Evolutionary conservation across 2,888 invertebrate species (phyloP).

Genomic region (Ferdinandea cuprea): DNA sequence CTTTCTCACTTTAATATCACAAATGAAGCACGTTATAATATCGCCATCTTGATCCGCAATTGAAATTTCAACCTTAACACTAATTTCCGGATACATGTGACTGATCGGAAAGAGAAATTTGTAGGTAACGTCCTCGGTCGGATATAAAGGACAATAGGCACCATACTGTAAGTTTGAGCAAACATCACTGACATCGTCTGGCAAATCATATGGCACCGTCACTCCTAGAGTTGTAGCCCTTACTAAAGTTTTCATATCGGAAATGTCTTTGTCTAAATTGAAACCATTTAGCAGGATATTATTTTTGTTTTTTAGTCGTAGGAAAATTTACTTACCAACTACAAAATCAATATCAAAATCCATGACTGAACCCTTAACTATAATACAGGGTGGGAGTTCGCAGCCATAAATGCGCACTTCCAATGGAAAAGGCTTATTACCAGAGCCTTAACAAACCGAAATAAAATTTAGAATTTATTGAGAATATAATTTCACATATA

Average conservation of each 20-base stretch:
- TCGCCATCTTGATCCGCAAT: conserved; percentile 77
- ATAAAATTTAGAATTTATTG: background rate
- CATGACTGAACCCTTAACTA: conserved; percentile 77
- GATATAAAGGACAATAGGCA: conserved; percentile 80
- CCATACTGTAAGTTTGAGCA: conserved; percentile 79
- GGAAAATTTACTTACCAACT: conserved; percentile 77
- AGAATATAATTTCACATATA: background rate
- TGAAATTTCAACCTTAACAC: conserved; percentile 79
- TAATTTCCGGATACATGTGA: conserved; percentile 80
- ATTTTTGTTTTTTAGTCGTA: too few relatives aligned
- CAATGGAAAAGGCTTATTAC: conserved; percentile 76
- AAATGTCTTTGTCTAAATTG: conserved; percentile 57
- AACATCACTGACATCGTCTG: conserved; percentile 78
- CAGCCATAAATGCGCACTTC: conserved; percentile 78
- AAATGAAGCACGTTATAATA: conserved; percentile 78
- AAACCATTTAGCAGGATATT: conserved; percentile 1
- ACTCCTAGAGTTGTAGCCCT: conserved; percentile 79
- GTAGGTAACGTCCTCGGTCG: conserved; percentile 80
- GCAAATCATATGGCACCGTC: conserved; percentile 79
- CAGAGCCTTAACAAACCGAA: conserved; percentile 34
- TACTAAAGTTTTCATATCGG: conserved; percentile 77
- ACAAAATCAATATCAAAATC: conserved; percentile 79
- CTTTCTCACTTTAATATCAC: conserved; percentile 79
- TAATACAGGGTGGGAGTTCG: conserved; percentile 78
- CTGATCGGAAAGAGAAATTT: conserved; percentile 79